Evolutionary conservation across 2,797 vertebrate genomes (phyloP).

Genomic region (Pelochelys cantorii): DNA sequence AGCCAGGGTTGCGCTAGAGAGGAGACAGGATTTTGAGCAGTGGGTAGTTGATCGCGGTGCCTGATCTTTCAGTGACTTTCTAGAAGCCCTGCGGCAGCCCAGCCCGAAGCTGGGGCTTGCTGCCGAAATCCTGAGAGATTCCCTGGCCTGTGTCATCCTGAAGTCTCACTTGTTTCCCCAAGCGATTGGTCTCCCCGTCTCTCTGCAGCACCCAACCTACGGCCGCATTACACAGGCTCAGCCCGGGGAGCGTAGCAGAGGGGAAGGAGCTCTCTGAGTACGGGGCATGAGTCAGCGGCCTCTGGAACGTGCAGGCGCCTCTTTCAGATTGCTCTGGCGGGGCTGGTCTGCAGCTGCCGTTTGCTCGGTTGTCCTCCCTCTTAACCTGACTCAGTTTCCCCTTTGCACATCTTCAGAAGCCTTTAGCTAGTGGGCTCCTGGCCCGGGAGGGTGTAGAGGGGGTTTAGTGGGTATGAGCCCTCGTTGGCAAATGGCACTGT

Average conservation of each 20-base stretch:
- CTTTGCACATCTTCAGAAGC: neutral
- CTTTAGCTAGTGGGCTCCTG: neutral
- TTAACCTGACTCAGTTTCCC: neutral
- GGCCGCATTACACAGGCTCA: neutral
- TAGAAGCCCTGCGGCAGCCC: neutral
- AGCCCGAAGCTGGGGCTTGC: neutral
- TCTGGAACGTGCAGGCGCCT: neutral
- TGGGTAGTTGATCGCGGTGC: neutral
- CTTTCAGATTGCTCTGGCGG: neutral
- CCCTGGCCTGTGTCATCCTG: neutral
- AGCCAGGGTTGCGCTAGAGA: neutral
- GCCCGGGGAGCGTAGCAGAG: neutral
- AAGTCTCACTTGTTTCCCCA: neutral
- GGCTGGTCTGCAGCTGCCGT: neutral
- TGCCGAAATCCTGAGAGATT: neutral
- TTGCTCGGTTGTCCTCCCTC: neutral
- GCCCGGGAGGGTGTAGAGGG: neutral
- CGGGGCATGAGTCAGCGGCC: neutral
- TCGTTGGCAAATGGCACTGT: neutral
- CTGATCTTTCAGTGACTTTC: neutral
- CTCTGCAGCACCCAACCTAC: neutral
- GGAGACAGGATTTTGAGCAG: neutral
- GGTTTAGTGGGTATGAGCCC: neutral
- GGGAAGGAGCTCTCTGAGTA: neutral
- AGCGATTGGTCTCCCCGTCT: neutral